Evolutionary conservation across 2,888 invertebrate species (phyloP), one percentile per base, ranked within the genome.

Genomic region (Nycteola revayana): DNA sequence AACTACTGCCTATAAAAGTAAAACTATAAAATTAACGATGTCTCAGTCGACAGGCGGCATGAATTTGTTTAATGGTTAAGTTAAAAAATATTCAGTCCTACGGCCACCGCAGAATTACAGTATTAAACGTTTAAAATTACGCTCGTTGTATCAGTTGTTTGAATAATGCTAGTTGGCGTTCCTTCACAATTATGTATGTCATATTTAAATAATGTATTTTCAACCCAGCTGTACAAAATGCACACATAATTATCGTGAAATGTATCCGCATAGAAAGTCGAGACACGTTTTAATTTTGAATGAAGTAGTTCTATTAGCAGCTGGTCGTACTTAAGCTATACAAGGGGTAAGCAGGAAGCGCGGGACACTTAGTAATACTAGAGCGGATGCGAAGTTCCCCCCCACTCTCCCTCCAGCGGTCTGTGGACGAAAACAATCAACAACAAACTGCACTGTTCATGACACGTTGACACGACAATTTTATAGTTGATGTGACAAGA

Each of bases 361-460:
- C 18, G 22, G 33, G 20, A 25, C 40, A 24, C 28, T 41, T 58
- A 38, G 35, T 33, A 33, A 38, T 3, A 11, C 7, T 10, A 39
- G 37, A 25, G 37, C 39, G 55, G 49, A 59, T 55, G 56, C 41
- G 51, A n/a, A n/a, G n/a, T n/a, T n/a, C 38, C 22, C 22, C 36
- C 49, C 37, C 41, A 29, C 14, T 7, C 14, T 18, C 11, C 23
- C 14, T 7, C 28, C 25, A 14, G 3, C 32, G 7, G 10, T 6
- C 8, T 28, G 8, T 7, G 4, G 9, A 8, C 24, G 27, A n/a
- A 40, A 33, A 34, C 32, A 45, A 32, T 45, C 53, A 21, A 33
- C 27, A n/a, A n/a, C n/a, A n/a, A n/a, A n/a, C n/a, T n/a, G n/a
- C n/a, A n/a, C n/a, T n/a, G n/a, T n/a, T n/a, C n/a, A n/a, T n/a